A percentile compares a stretch with the other conserved stretches of the same genome.
phyloP scores from a whole-genome alignment of 2,113 vertebrate genomes.

The Patagioenas fasciata region DNA sequence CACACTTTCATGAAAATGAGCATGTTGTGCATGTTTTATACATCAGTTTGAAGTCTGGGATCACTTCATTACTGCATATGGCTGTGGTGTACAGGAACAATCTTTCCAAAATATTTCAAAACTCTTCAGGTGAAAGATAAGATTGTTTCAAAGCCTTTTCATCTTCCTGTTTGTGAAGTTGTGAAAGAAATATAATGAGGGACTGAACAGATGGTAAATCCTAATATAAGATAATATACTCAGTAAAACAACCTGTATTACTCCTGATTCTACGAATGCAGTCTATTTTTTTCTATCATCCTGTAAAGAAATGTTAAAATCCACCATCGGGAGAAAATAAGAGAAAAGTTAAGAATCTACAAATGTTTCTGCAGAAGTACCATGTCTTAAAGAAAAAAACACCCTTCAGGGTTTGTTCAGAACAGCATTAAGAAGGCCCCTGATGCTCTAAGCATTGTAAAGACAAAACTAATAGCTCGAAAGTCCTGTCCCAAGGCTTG shows the following conservation, averaged over 20 bases:
- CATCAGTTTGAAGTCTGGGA: not conserved
- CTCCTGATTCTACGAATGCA: not conserved
- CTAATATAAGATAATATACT: not conserved
- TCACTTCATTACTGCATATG: not conserved
- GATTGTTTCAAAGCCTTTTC: slow-evolving; percentile 8
- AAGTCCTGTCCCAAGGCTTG: not conserved
- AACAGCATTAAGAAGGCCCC: not conserved
- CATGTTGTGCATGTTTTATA: fast-evolving
- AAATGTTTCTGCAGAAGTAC: not conserved
- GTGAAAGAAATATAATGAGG: slow-evolving; percentile 20
- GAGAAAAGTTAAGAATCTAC: not conserved
- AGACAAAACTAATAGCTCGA: not conserved
- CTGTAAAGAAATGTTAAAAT: not conserved
- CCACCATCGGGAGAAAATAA: not conserved
- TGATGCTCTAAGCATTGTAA: not conserved
- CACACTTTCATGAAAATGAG: not conserved
- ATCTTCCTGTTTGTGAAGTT: not conserved
- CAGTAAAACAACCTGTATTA: not conserved
- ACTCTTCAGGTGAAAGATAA: not conserved
- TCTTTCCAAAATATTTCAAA: not conserved
- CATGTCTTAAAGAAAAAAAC: not conserved
- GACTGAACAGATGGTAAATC: slow-evolving; percentile 4
- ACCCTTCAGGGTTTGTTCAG: not conserved
- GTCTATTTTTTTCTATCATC: not conserved
- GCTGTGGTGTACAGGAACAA: not conserved